phyloP scores from a whole-genome alignment of 2,888 invertebrate genomes.

The Spicauda simplicius region DNA sequence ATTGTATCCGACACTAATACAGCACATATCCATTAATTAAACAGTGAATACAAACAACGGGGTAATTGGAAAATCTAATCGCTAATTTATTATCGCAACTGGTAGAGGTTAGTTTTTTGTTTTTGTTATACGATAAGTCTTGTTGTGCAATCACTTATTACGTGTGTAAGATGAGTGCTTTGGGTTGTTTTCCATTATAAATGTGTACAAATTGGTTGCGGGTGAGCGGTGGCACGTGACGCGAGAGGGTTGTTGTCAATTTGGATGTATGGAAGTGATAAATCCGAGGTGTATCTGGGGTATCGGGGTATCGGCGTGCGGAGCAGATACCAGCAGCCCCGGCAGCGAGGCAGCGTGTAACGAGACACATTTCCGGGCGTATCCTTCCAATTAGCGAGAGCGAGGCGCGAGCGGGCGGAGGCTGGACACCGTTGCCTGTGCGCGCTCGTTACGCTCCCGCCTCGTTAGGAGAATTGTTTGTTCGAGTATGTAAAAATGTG shows the following conservation, averaged over 20 bases:
- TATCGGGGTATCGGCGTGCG: conserved; percentile 36
- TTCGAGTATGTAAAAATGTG: conserved; percentile 85
- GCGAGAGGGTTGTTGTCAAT: conserved; percentile 58
- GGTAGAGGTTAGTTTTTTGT: conserved; percentile 43
- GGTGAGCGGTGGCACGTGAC: conserved; percentile 10
- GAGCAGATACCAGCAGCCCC: neutral
- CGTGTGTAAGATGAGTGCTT: conserved; percentile 6
- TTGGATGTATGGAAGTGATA: conserved; percentile 69
- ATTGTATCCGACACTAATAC: conserved; percentile 79
- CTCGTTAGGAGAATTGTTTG: conserved; percentile 84
- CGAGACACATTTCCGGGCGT: conserved; percentile 77
- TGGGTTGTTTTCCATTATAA: conserved; percentile 9
- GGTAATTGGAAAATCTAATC: conserved; percentile 80
- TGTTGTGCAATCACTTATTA: conserved; percentile 13
- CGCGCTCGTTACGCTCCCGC: conserved; percentile 77
- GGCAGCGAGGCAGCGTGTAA: conserved; percentile 59
- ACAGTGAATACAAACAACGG: conserved; percentile 59
- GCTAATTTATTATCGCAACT: conserved; percentile 62
- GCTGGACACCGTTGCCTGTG: conserved; percentile 52
- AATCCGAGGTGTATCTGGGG: conserved; percentile 59
- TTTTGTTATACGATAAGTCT: conserved; percentile 20
- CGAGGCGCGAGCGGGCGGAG: conserved; percentile 43
- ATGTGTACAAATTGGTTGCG: conserved; percentile 15
- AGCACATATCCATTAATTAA: conserved; percentile 78
- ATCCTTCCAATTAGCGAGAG: conserved; percentile 76